Evolutionary conservation across 2,888 invertebrate genomes (phyloP), one percentile per base, ranked within the genome.

Genomic region (Euzetes globulus): DNA sequence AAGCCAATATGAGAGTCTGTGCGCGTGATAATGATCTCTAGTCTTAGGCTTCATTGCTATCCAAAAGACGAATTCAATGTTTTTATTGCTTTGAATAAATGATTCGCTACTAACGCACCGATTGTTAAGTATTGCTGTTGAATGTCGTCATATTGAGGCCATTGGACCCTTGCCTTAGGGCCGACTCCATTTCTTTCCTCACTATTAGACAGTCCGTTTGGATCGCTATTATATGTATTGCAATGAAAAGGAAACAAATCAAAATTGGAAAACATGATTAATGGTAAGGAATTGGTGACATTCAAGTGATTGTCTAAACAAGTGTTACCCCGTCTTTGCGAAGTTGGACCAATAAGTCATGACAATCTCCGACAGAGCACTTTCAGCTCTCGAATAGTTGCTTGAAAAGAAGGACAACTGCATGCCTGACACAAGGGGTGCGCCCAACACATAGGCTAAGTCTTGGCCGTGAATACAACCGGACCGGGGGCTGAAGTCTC

Each of bases 261-360:
- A 19, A 58, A 52, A 52, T 9, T 72, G 37, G 29, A 55, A 37
- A 22, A 45, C 22, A 74, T 71, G 71, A 47, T 71, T 71, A 63
- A 71, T 74, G 29, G 37, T 37, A 50, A 5, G 15, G 29, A 58
- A 27, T 50, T 68, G 41, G 55, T 33, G 70, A 50, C 22, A 41
- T 29, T 7, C 15, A 41, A 22, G 63, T 72, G 27, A n/a, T 68
- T 22, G 63, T 68, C 17, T 50, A 73, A 73, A 11, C 17, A 71
- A 45, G 72, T 87, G 89, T 88, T 85, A 94, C 94, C 94, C 94
- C 72, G 91, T 91, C 81, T 92, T 89, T 50, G 91, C 92, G 81
- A 94, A 94, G 85, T 94, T 94, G 78, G 92, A 90, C 90, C 93
- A 92, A 60, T 92, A 93, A 78, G 91, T 87, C 88, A 94, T 94